These are phyloP conservation scores for Sericinus montela DNA, from an alignment of 2,888 invertebrate genomes.

Conservation along the genomic window DNA sequence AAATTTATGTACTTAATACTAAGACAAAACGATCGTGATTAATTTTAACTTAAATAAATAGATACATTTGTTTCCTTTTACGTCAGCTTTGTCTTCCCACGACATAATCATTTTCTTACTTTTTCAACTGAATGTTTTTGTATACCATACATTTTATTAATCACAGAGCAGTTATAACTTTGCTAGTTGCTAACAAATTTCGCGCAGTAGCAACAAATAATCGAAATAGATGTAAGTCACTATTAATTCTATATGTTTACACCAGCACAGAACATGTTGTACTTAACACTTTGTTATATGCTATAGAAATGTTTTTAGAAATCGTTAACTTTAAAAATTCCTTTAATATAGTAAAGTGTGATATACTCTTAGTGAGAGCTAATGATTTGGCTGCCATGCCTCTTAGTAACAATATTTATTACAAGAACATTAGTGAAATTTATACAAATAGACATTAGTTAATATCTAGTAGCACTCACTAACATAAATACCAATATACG, in stretches of 20 bases:
- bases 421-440: no score
- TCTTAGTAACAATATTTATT: no score
- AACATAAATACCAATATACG: not conserved
- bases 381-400: no score
- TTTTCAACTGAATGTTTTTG: no score
- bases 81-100: constrained; percentile 2
- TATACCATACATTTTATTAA: no score
- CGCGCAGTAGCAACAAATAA: not conserved
- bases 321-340: no score
- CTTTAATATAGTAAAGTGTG: no score
- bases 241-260: not conserved
- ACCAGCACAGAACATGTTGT: not conserved
- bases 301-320: no score
- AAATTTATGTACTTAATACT: no score
- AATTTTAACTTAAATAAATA: no score
- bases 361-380: no score
- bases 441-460: not conserved
- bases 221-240: not conserved
- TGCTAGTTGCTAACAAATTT: constrained; percentile 5
- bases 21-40: no score
- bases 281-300: not conserved
- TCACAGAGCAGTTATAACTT: not conserved
- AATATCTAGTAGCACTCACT: not conserved
- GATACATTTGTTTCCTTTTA: not conserved
- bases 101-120: constrained; percentile 3